phyloP scores from a whole-genome alignment of 2,797 vertebrate species.

The Trachurus trachurus region DNA sequence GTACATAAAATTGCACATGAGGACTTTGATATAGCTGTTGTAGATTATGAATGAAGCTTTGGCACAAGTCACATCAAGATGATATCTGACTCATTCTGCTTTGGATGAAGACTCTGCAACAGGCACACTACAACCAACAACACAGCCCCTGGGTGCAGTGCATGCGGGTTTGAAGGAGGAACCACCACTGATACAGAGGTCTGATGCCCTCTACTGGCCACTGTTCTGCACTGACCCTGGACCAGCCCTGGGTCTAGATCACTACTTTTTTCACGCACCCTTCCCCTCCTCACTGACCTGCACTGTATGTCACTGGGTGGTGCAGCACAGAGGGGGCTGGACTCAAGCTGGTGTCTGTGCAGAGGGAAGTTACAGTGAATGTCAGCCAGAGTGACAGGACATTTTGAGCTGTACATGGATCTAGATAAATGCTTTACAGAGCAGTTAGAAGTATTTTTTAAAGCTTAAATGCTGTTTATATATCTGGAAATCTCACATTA shows the following conservation, averaged over 20 bases:
- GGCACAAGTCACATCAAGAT: conserved; percentile 64
- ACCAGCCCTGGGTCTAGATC: conserved; percentile 27
- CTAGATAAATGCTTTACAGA: conserved; percentile 32
- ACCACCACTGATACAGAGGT: conserved; percentile 31
- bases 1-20: conserved; percentile 68
- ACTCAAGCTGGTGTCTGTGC: conserved; percentile 8
- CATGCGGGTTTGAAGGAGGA: conserved; percentile 27
- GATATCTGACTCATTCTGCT: conserved; percentile 64
- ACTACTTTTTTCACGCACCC: conserved; percentile 16
- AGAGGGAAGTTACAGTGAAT: conserved; percentile 18
- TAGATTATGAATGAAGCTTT: conserved; percentile 72
- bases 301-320: conserved; percentile 30
- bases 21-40: conserved; percentile 56
- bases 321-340: conserved; percentile 29
- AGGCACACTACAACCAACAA: conserved; percentile 37
- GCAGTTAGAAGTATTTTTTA: conserved; percentile 25
- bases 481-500: conserved; percentile 41
- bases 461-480: conserved; percentile 48
- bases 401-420: conserved; percentile 14
- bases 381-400: conserved; percentile 2
- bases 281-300: conserved; percentile 31
- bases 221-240: conserved; percentile 48
- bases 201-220: conserved; percentile 75
- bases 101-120: conserved; percentile 55
- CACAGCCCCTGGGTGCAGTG: conserved; percentile 35